These are phyloP conservation scores for Micrastur ruficollis DNA, from an alignment of 2,797 vertebrate species.

Conservation along the genomic window DNA sequence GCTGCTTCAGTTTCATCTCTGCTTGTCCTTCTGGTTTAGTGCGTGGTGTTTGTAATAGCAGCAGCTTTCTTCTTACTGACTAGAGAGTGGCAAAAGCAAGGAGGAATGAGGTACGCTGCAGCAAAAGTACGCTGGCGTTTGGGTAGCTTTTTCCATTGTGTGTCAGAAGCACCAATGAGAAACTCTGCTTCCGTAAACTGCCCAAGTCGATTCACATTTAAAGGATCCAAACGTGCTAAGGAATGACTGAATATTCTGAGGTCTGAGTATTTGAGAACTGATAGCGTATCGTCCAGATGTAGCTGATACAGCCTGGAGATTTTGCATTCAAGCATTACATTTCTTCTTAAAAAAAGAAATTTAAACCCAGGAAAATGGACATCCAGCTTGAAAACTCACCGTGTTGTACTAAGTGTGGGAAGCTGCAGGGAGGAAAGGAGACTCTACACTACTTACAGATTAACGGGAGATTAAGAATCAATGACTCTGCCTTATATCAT, in stretches of 20 bases:
- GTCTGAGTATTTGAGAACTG: not conserved
- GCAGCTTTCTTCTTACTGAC: not conserved
- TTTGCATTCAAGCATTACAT: not conserved
- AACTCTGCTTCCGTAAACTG: not conserved
- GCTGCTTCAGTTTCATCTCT: not conserved
- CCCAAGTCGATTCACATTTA: not conserved
- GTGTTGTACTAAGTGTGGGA: not conserved
- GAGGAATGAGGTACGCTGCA: not conserved
- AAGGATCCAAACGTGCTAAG: not conserved
- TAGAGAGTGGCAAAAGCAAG: not conserved
- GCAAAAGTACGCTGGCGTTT: not conserved
- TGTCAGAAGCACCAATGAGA: not conserved
- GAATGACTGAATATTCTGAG: not conserved
- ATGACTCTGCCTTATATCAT: not conserved
- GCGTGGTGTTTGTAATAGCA: not conserved
- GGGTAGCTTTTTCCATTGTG: not conserved
- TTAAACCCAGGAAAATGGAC: not conserved
- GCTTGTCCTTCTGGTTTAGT: not conserved
- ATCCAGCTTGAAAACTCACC: not conserved
- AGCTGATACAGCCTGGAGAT: not conserved
- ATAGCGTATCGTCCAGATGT: not conserved
- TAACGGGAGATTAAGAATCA: not conserved
- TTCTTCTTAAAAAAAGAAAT: not conserved
- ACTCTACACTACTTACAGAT: not conserved
- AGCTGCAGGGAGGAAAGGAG: not conserved